Evolutionary conservation across 2,113 vertebrate species (phyloP), one percentile per base, ranked within the genome.

Genomic region (Solea senegalensis): DNA sequence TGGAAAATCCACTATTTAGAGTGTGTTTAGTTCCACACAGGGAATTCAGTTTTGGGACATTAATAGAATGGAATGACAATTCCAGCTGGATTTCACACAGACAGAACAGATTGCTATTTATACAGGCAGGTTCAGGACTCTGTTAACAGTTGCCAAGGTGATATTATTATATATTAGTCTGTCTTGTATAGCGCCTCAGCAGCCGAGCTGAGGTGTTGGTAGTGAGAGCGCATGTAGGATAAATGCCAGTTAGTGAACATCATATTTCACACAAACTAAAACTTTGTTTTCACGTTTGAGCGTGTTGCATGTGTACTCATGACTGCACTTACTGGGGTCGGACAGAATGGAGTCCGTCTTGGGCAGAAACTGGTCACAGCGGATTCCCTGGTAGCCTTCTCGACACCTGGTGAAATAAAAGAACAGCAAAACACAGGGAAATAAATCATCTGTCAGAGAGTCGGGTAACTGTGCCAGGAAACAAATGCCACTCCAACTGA

Each of bases 281-380:
- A n/a, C n/a, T 34, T 2, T 34, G 2, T 5, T 2, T 48, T 48
- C 4, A 4, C 1, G 34, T 34, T 34, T 13, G 45, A 4, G 14
- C 12, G 4, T 48, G 45, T 11, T 12, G 4, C 21, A 43, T 43
- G 41, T 43, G 7, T 50, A 21, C 7, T 26, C 49, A 45, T 3
- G 14, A 48, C 26, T 16, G 2, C 12, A 94, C 97, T 83, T 94
- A 99, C 98, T 98, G 93, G 97, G 97, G 92, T 98, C 97, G 34
- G 97, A 98, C 81, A 99, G 92, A 91, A 99, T 96, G 87, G 98
- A 98, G 93, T 99, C 98, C 1, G 98, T 99, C 95, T 99, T 99
- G 84, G 98, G 98, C 83, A 99, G 94, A 88, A 98, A 99, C 90
- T 99, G 98, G 92, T 99, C 96, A 86, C 98, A 99, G 75, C 98